These are phyloP conservation scores for Piezodorus guildinii DNA, from an alignment of 1,140 invertebrate species.

Conservation along the genomic window DNA sequence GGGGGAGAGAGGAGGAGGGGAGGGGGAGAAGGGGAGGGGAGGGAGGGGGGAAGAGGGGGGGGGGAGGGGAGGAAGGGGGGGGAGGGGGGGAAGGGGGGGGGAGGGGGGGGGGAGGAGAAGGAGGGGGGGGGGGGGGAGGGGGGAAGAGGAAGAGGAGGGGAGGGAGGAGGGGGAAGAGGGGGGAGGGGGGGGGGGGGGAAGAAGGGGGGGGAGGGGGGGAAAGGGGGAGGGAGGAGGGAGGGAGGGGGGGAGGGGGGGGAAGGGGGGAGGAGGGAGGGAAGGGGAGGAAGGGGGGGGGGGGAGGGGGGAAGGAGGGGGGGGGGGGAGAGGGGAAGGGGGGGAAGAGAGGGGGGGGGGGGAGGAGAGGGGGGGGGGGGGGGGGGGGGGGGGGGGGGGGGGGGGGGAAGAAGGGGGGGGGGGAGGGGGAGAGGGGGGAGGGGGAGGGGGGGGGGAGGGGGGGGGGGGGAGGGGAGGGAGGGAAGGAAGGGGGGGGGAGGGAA, in stretches of 20 bases:
- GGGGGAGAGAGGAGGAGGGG: background rate
- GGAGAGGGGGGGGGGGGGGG: background rate
- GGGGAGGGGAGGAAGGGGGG: background rate
- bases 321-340: background rate
- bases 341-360: background rate
- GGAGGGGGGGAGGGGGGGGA: background rate
- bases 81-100: too few species aligned
- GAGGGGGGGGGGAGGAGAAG: background rate
- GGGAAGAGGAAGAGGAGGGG: background rate
- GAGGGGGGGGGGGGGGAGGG: background rate
- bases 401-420: background rate
- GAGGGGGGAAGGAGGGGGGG: background rate
- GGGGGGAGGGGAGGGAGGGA: background rate
- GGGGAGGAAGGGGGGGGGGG: background rate
- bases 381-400: too few species aligned
- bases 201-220: background rate
- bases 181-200: background rate
- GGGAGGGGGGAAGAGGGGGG: background rate
- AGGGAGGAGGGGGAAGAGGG: background rate
- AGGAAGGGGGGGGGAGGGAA: background rate
- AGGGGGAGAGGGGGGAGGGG: background rate
- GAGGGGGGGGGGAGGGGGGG: background rate
- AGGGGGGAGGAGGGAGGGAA: background rate
- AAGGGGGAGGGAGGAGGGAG: background rate
- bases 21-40: background rate